Conservation (phyloP, 2,797 vertebrate species). For the Molossus molossus region DNA sequence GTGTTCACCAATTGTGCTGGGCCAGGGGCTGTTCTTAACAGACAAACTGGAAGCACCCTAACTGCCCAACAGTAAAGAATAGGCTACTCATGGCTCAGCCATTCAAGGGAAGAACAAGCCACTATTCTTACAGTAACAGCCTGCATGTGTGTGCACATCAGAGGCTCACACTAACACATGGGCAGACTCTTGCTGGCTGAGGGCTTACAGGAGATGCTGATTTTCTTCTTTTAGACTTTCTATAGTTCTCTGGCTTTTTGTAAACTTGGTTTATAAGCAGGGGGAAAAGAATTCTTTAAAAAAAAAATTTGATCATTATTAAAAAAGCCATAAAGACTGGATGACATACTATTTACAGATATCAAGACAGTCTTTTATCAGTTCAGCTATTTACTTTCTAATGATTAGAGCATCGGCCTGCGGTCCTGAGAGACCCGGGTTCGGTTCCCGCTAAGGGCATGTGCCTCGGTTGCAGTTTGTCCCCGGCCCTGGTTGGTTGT, state of each 20-base stretch:
- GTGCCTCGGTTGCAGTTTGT: too few species aligned
- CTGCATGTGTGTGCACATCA: rapidly evolving
- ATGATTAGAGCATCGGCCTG: not conserved
- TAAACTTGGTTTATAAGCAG: not conserved
- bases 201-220: not conserved
- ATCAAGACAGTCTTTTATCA: not conserved
- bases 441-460: too few species aligned
- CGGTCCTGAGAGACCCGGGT: too few species aligned
- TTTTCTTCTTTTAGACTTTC: not conserved
- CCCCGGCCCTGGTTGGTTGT: too few species aligned
- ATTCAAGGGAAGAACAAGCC: not conserved
- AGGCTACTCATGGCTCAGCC: not conserved
- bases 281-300: not conserved
- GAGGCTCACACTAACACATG: too few species aligned
- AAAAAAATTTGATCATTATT: constrained; percentile 2
- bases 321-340: not conserved
- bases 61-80: not conserved
- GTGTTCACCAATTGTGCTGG: not conserved
- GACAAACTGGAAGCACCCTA: not conserved
- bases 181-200: not conserved
- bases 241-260: not conserved
- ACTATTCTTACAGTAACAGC: rapidly evolving
- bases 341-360: not conserved
- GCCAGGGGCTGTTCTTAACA: not conserved
- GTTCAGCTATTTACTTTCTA: not conserved